Evolutionary conservation across 2,888 invertebrate genomes (phyloP), one percentile per base, ranked within the genome.

Genomic region (Apocheima hispidaria): DNA sequence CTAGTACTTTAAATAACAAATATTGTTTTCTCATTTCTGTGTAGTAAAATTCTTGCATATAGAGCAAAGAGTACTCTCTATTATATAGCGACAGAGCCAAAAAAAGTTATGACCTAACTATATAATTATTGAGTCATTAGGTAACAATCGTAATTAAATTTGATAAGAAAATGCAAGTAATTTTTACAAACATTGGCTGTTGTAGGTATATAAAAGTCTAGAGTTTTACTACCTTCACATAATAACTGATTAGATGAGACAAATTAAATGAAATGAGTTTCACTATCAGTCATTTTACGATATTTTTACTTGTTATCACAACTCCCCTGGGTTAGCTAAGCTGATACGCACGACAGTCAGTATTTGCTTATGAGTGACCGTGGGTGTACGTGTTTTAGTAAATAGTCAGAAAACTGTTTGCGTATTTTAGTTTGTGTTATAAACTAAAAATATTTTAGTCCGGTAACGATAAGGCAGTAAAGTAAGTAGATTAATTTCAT

Each of bases 341-440:
- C 21, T n/a, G 21, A n/a, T n/a, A 51, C 23, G 14, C 33, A n/a
- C 16, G 51, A 26, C 26, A 33, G 23, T 26, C 72, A 75, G 73
- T 75, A 51, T 66, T 58, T 60, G 57, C 55, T 41, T 35, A 54
- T 50, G 46, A 51, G 65, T 72, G 65, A 48, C 61, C 59, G 64
- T 40, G 59, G 35, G 26, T 51, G 48, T 57, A 69, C 75, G 74
- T 60, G 23, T 18, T 30, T 21, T 9, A 16, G n/a, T 28, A 30
- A 49, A 44, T 20, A 36, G 26, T 26, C 23, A 26, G 26, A 49
- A 41, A 38, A 40, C 46, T n/a, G n/a, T n/a, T n/a, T n/a, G n/a
- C n/a, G n/a, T n/a, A n/a, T n/a, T 44, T 26, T 23, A 43, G 2
- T 43, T 43, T 23, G 14, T 23, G n/a, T 23, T 4, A 44, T 26